Evolutionary conservation across 2,888 invertebrate genomes (phyloP).

Genomic region (Dicycla oo): DNA sequence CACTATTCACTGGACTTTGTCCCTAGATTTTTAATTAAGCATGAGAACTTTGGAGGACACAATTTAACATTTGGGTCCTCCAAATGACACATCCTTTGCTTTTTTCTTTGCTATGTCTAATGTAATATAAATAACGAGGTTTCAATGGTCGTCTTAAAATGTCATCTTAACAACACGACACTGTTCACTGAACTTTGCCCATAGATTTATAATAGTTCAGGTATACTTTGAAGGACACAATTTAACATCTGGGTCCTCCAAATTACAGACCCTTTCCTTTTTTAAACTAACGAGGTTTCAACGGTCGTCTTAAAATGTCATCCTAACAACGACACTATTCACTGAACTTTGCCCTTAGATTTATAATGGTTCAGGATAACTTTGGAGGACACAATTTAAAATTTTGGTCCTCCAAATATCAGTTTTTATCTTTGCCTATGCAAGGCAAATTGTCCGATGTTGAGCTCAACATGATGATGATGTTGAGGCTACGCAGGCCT

Average conservation of each 20-base stretch:
- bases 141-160: no score
- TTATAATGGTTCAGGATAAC: no score
- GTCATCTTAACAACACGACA: not conserved
- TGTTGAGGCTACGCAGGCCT: not conserved
- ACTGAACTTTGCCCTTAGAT: not conserved
- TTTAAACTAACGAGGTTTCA: no score
- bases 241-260: no score
- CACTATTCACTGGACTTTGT: no score
- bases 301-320: not conserved
- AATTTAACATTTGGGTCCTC: not conserved
- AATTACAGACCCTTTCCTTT: no score
- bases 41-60: not conserved
- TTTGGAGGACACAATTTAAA: not conserved
- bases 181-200: not conserved
- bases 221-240: no score
- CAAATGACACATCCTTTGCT: no score
- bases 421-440: not conserved
- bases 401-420: not conserved
- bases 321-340: not conserved
- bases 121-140: no score
- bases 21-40: not conserved
- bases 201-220: no score
- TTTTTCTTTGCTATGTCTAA: not conserved
- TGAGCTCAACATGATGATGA: not conserved
- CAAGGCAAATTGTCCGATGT: not conserved